Percentiles rank a stretch among this genome's conserved stretches.
Conservation (phyloP, 2,113 vertebrate species). For the Cacatua alba region DNA sequence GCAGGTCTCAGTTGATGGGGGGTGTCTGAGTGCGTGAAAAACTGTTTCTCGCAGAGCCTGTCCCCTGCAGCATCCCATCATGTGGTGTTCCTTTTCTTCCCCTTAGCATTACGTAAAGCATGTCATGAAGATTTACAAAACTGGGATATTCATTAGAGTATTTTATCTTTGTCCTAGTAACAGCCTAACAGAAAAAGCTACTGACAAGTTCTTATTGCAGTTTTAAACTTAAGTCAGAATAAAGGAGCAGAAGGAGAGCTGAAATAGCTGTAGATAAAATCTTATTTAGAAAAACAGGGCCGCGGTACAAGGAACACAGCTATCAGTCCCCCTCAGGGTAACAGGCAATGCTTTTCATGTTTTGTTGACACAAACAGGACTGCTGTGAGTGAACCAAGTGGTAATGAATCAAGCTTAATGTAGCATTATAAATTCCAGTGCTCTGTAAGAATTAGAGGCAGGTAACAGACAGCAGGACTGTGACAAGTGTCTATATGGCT, state of each 20-base stretch:
- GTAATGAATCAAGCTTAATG: conserved; percentile 19
- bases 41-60: neutral
- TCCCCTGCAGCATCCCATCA: rapidly evolving
- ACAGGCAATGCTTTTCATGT: neutral
- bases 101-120: neutral
- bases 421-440: neutral
- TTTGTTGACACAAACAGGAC: conserved; percentile 14
- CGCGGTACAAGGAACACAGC: neutral
- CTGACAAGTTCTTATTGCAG: neutral
- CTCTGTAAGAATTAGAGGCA: neutral
- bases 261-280: neutral
- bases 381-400: neutral
- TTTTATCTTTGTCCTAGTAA: neutral
- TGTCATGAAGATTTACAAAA: neutral
- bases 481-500: neutral
- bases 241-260: neutral
- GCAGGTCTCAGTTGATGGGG: neutral
- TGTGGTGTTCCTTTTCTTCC: neutral
- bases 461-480: neutral
- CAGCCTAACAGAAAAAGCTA: neutral
- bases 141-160: neutral
- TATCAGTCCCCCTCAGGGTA: neutral
- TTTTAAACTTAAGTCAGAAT: neutral
- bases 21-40: neutral
- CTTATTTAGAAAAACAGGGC: neutral